These are phyloP conservation scores for Eudyptes chrysolophus DNA, from an alignment of 2,113 vertebrate genomes.

Conservation along the genomic window DNA sequence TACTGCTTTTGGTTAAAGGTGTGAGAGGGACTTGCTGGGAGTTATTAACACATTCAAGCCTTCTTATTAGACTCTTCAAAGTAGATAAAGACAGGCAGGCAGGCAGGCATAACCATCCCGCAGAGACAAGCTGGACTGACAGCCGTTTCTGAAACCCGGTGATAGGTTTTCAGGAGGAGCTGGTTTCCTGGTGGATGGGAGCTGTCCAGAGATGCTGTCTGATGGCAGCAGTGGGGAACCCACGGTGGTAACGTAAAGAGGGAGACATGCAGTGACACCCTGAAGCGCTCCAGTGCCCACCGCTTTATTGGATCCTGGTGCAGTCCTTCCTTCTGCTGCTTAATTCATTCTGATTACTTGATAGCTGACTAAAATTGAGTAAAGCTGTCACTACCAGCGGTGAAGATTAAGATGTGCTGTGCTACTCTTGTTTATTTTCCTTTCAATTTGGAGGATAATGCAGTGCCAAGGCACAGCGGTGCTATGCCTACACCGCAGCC, in stretches of 20 bases:
- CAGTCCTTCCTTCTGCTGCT: not conserved
- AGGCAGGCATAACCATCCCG: not conserved
- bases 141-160: not conserved
- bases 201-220: not conserved
- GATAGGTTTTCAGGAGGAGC: not conserved
- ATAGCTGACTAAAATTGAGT: constrained; percentile 37
- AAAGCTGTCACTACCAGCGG: not conserved
- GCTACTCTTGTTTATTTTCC: not conserved
- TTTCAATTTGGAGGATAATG: not conserved
- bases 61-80: not conserved
- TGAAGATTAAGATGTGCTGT: constrained; percentile 33
- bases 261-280: not conserved
- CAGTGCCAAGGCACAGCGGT: not conserved
- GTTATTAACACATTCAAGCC: not conserved
- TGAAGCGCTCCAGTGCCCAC: not conserved
- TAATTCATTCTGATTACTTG: constrained; percentile 29
- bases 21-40: not conserved
- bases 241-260: not conserved
- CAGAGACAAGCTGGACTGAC: not conserved
- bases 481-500: not conserved
- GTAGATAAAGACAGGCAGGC: not conserved
- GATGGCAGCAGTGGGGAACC: not conserved
- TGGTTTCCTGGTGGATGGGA: not conserved
- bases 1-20: not conserved
- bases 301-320: not conserved